Conservation (phyloP, 2,797 vertebrate genomes). For the Pseudomugil gertrudae region DNA sequence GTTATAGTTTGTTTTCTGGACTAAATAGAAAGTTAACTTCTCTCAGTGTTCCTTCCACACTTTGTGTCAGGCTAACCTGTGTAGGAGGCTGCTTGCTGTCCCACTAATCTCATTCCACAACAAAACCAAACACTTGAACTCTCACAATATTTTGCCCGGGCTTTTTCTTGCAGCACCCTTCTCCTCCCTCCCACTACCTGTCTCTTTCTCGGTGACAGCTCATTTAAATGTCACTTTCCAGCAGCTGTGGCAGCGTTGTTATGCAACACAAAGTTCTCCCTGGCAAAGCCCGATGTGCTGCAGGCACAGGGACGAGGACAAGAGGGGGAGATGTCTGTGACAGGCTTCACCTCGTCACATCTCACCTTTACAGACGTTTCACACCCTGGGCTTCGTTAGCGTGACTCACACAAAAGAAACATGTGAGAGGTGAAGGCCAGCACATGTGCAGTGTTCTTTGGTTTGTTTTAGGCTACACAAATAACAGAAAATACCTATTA, state of each 20-base stretch:
- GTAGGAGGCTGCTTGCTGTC: conserved; percentile 17
- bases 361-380: conserved; percentile 42
- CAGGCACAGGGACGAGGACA: conserved; percentile 4
- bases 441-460: neutral
- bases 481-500: conserved; percentile 1
- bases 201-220: conserved; percentile 53
- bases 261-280: conserved; percentile 55
- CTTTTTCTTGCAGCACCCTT: conserved; percentile 18
- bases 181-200: conserved; percentile 31
- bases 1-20: conserved; percentile 5
- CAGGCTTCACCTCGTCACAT: conserved; percentile 45
- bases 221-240: conserved; percentile 73
- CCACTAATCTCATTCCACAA: conserved; percentile 22
- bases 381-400: conserved; percentile 40
- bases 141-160: conserved; percentile 25
- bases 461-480: neutral
- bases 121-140: conserved; percentile 15
- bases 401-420: conserved; percentile 42
- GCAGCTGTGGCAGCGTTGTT: conserved; percentile 64
- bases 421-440: conserved; percentile 2
- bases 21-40: conserved; percentile 33
- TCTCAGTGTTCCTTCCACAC: conserved; percentile 1
- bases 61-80: conserved; percentile 25
- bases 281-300: conserved; percentile 11
- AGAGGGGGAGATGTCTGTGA: conserved; percentile 25